phyloP scores from a whole-genome alignment of 2,888 invertebrate species.

The Parnassius apollo region DNA sequence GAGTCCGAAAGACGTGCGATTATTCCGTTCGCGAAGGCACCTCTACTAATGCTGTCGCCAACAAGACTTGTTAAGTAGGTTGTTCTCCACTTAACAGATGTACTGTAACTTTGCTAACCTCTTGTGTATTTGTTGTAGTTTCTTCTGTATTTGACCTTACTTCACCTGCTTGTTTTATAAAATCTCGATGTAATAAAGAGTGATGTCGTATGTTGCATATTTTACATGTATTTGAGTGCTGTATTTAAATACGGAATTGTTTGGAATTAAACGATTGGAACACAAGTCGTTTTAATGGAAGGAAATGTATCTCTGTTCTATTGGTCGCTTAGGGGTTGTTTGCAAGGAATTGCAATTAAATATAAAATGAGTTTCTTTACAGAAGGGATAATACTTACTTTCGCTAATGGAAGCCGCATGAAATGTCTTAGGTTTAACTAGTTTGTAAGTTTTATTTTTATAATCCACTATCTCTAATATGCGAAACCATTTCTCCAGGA shows the following conservation, averaged over 20 bases:
- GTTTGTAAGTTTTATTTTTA: too few species aligned
- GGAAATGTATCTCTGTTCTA: background rate
- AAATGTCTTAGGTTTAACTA: too few species aligned
- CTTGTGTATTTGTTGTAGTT: too few species aligned
- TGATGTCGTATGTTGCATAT: conserved; percentile 7
- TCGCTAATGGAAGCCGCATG: too few species aligned
- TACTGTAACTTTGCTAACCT: too few species aligned
- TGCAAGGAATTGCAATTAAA: background rate
- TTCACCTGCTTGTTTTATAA: too few species aligned
- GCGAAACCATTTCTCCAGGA: too few species aligned
- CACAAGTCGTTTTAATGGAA: background rate
- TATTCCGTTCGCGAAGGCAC: background rate
- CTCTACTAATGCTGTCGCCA: conserved; percentile 2
- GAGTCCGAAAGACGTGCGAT: conserved; percentile 28
- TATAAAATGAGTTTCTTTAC: conserved; percentile 13
- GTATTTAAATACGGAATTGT: conserved; percentile 4
- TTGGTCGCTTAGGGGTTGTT: background rate
- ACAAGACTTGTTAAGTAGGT: background rate
- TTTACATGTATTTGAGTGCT: conserved; percentile 24
- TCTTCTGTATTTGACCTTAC: too few species aligned
- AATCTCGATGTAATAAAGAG: conserved; percentile 15
- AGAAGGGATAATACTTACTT: too few species aligned
- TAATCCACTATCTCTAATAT: too few species aligned
- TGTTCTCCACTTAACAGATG: too few species aligned
- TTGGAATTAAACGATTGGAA: conserved; percentile 11